phyloP scores from a whole-genome alignment of 2,113 vertebrate species.

The Scolopax mira region DNA sequence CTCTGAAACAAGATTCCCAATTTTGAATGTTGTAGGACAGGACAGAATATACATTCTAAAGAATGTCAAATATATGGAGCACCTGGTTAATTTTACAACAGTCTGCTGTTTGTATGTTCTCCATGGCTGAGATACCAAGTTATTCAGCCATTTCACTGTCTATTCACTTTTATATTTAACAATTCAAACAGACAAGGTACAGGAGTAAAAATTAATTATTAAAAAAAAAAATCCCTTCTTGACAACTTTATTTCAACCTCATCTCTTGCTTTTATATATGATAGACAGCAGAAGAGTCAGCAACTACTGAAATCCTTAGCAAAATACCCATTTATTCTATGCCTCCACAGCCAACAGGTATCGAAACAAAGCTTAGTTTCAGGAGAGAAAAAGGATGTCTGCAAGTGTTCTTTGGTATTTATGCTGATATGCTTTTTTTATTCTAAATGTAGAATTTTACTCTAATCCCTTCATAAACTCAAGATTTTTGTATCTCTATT shows the following conservation, averaged over 20 bases:
- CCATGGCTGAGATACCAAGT: background rate
- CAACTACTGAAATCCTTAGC: background rate
- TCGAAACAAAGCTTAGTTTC: background rate
- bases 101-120: background rate
- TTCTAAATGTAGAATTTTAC: background rate
- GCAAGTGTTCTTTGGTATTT: background rate
- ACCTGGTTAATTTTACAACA: background rate
- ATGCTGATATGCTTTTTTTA: background rate
- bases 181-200: background rate
- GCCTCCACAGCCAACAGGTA: background rate
- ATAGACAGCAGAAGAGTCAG: background rate
- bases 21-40: background rate
- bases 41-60: background rate
- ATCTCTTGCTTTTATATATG: background rate
- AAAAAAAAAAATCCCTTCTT: background rate
- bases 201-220: background rate
- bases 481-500: background rate
- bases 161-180: background rate
- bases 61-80: background rate
- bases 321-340: background rate
- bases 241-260: background rate
- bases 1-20: background rate
- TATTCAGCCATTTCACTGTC: background rate
- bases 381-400: background rate
- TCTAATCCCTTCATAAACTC: background rate